A percentile compares a stretch with the other conserved stretches of the same genome.
Evolutionary conservation across 1,140 invertebrate genomes (phyloP).

Genomic region (Cylas formicarius): DNA sequence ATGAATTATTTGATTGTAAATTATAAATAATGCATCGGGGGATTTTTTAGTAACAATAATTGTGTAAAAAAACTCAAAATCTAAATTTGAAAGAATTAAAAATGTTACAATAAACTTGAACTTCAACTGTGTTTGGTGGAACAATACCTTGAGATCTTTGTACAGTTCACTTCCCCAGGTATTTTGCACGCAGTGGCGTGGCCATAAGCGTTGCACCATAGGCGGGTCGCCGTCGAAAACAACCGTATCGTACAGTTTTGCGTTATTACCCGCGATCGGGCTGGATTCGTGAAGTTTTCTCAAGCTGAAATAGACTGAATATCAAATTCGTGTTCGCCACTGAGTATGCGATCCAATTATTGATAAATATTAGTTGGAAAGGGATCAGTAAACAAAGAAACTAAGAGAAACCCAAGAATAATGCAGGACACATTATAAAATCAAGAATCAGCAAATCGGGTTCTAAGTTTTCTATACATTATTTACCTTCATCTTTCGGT

Average conservation of each 20-base stretch:
- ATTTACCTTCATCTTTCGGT: too few relatives aligned
- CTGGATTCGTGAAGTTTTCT: constrained; percentile 47
- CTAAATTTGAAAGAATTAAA: not conserved
- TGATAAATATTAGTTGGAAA: too few relatives aligned
- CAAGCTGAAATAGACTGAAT: constrained; percentile 8
- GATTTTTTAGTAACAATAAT: too few relatives aligned
- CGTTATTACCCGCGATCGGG: constrained; percentile 47
- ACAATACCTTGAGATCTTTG: constrained; percentile 46
- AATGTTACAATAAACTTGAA: too few relatives aligned
- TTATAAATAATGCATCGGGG: too few relatives aligned
- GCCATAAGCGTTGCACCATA: constrained; percentile 64
- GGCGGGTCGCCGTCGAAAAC: constrained; percentile 56
- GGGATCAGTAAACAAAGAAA: too few relatives aligned
- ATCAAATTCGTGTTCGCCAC: constrained; percentile 31
- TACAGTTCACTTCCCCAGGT: constrained; percentile 69
- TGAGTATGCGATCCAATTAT: too few relatives aligned
- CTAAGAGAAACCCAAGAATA: too few relatives aligned
- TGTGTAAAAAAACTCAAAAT: not conserved
- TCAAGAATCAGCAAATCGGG: too few relatives aligned
- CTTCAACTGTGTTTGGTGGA: not conserved
- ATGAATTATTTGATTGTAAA: too few relatives aligned
- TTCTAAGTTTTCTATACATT: too few relatives aligned
- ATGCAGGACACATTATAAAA: too few relatives aligned
- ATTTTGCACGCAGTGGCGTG: constrained; percentile 68
- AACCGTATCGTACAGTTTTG: constrained; percentile 61